Conservation (phyloP, 2,888 invertebrate species). For the Tridacna gigas region DNA sequence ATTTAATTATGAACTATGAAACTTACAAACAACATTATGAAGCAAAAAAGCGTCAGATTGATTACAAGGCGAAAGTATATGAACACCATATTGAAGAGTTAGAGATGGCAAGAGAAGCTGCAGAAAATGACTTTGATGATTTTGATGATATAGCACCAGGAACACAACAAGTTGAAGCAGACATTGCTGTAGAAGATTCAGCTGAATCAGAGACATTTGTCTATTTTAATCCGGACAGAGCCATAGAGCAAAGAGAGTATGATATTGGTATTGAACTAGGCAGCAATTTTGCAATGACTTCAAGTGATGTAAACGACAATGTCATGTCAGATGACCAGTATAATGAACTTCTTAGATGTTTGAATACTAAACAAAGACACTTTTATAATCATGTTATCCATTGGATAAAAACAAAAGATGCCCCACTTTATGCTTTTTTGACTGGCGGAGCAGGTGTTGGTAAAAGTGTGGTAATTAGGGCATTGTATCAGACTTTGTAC, state of each 20-base stretch:
- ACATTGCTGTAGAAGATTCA: conserved; percentile 43
- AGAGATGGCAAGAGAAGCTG: neutral
- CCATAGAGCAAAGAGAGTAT: conserved; percentile 47
- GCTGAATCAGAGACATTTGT: conserved; percentile 50
- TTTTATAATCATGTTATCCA: conserved; percentile 42
- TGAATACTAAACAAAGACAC: conserved; percentile 50
- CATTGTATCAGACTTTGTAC: conserved; percentile 54
- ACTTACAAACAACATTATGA: conserved; percentile 26
- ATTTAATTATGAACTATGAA: conserved; percentile 7
- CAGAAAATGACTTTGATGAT: neutral
- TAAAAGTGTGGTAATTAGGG: conserved; percentile 58
- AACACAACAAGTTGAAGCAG: conserved; percentile 48
- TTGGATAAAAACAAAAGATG: conserved; percentile 46
- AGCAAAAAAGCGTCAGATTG: conserved; percentile 6
- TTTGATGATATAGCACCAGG: conserved; percentile 26
- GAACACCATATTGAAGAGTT: conserved; percentile 38
- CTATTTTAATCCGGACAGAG: conserved; percentile 55
- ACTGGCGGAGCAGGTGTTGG: conserved; percentile 59
- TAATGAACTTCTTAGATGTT: conserved; percentile 22
- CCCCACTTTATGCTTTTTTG: conserved; percentile 57
- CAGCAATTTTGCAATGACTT: conserved; percentile 9
- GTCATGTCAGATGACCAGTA: conserved; percentile 45
- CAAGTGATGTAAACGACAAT: conserved; percentile 29
- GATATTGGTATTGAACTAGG: conserved; percentile 50
- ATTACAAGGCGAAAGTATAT: conserved; percentile 28